Percentiles rank a stretch among this genome's conserved stretches.
Conservation (phyloP, 2,113 vertebrate genomes). For the Tachuris rubrigastra region DNA sequence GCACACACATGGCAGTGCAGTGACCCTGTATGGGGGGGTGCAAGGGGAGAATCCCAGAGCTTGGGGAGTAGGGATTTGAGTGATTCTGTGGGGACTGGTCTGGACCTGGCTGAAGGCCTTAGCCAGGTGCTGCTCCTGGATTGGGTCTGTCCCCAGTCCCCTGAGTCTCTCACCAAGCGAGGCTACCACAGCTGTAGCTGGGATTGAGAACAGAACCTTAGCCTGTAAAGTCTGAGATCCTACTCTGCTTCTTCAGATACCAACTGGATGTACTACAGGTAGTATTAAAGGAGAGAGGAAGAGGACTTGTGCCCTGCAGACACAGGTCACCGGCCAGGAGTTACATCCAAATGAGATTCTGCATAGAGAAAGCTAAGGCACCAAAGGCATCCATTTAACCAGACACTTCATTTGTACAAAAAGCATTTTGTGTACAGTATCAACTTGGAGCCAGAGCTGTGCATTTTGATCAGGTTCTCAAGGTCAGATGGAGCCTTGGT, state of each 20-base stretch:
- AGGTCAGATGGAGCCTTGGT: conserved; percentile 11
- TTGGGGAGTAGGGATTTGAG: neutral
- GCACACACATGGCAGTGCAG: neutral
- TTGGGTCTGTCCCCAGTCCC: neutral
- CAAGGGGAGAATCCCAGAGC: neutral
- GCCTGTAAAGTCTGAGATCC: neutral
- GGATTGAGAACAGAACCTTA: neutral
- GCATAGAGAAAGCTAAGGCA: neutral
- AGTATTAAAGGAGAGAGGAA: neutral
- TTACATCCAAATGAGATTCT: neutral
- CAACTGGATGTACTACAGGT: neutral
- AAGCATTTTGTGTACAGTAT: conserved; percentile 49
- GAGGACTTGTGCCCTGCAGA: neutral
- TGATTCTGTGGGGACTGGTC: neutral
- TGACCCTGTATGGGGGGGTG: accelerated
- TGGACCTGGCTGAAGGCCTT: neutral
- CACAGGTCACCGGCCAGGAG: neutral
- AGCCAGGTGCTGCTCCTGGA: neutral
- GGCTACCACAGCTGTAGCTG: neutral
- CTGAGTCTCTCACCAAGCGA: accelerated
- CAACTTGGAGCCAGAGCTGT: conserved; percentile 20
- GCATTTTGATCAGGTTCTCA: conserved; percentile 59
- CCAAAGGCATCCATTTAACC: neutral
- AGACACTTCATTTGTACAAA: neutral
- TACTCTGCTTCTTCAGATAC: neutral